A percentile compares a stretch with the other conserved stretches of the same genome.
These are phyloP conservation scores for Subacronicta megacephala DNA, from an alignment of 2,888 invertebrate species.

Conservation along the genomic window DNA sequence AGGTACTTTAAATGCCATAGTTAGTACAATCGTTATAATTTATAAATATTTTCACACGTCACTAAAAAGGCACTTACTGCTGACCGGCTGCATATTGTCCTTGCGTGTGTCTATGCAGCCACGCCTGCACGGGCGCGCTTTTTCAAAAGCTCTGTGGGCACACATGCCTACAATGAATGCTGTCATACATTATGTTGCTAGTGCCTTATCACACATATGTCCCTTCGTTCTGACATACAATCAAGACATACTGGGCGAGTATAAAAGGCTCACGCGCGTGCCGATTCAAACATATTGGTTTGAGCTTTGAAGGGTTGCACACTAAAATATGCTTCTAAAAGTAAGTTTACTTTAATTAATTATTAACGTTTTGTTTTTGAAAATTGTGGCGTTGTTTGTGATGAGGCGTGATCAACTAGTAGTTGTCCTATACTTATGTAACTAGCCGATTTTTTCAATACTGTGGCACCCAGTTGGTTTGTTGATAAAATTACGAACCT, in stretches of 20 bases:
- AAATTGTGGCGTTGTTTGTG: no score
- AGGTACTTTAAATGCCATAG: no score
- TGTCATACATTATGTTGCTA: constrained; percentile 64
- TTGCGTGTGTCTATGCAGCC: constrained; percentile 47
- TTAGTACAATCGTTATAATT: no score
- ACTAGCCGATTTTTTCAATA: no score
- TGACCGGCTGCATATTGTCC: constrained; percentile 50
- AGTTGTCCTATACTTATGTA: no score
- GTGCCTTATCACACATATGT: constrained; percentile 70
- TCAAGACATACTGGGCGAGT: constrained; percentile 61
- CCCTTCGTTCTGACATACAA: constrained; percentile 63
- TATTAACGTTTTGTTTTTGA: no score
- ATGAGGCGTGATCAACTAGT: no score
- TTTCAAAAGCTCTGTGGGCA: constrained; percentile 50
- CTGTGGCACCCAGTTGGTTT: no score
- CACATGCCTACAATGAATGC: constrained; percentile 63
- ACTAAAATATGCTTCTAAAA: constrained; percentile 78
- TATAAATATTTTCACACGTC: constrained; percentile 23
- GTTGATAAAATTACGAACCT: no score
- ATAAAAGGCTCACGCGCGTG: constrained; percentile 76
- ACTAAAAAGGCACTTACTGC: neutral
- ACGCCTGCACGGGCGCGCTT: constrained; percentile 48
- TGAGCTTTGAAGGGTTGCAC: constrained; percentile 69
- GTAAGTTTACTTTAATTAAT: constrained; percentile 65
- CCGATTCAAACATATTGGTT: constrained; percentile 67